A percentile compares a stretch with the other conserved stretches of the same genome.
These are phyloP conservation scores for Pterostichus madidus DNA, from an alignment of 2,888 invertebrate genomes.

Conservation along the genomic window DNA sequence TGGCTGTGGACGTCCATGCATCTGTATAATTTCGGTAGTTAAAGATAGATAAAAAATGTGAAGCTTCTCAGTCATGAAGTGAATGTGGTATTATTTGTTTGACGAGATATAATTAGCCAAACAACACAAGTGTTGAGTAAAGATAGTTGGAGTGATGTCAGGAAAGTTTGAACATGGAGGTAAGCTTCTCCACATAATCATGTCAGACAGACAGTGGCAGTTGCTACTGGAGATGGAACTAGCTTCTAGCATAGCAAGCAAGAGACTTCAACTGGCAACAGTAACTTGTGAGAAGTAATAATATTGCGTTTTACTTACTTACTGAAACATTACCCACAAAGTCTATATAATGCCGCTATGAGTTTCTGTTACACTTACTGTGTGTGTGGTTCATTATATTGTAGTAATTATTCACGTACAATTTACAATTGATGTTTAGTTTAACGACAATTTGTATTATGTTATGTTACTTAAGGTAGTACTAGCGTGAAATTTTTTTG, in stretches of 20 bases:
- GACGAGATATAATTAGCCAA: conserved; percentile 31
- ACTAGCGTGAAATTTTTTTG: no score
- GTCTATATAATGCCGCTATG: not conserved
- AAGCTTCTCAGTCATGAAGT: not conserved
- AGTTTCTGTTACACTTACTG: not conserved
- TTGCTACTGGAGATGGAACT: not conserved
- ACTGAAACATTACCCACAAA: conserved; percentile 22
- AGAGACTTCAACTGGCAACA: not conserved
- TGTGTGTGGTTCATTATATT: not conserved
- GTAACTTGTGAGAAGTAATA: conserved; percentile 22
- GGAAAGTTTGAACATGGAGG: conserved; percentile 33
- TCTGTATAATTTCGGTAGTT: no score
- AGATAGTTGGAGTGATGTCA: conserved; percentile 29
- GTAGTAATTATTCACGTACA: not conserved
- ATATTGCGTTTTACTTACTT: conserved; percentile 17
- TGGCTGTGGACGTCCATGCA: no score
- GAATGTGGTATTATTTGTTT: not conserved
- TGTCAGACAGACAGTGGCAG: not conserved
- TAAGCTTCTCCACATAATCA: not conserved
- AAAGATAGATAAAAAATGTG: not conserved
- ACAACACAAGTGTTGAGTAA: conserved; percentile 31
- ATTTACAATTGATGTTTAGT: not conserved
- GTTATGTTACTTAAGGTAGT: no score
- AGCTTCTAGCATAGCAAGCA: not conserved
- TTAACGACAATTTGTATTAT: no score